These are phyloP conservation scores for Yponomeuta plumbellus DNA, from an alignment of 2,888 invertebrate species.

Conservation along the genomic window DNA sequence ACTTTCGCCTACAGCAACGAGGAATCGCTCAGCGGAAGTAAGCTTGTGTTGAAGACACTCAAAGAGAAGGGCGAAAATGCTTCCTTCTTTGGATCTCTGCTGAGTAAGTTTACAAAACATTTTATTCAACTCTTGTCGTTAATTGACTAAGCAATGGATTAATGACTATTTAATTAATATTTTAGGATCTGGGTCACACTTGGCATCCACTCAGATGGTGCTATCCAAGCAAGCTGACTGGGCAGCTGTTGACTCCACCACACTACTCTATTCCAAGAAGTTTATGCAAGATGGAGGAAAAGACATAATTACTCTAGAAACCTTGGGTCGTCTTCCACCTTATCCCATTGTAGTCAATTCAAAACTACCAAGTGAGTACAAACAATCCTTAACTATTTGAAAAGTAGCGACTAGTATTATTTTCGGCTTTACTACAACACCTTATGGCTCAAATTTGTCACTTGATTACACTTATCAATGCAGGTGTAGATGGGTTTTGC, in stretches of 20 bases:
- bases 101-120: constrained; percentile 51
- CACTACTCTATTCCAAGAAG: constrained; percentile 71
- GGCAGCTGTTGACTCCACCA: constrained; percentile 80
- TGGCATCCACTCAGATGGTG: constrained; percentile 79
- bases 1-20: constrained; percentile 73
- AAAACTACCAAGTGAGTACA: constrained; percentile 68
- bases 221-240: constrained; percentile 77
- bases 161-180: constrained; percentile 15
- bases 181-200: constrained; percentile 77
- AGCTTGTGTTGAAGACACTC: constrained; percentile 69
- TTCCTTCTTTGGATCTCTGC: constrained; percentile 75
- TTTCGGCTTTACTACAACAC: neutral
- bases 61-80: constrained; percentile 77
- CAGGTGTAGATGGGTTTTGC: neutral
- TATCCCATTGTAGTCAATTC: constrained; percentile 79
- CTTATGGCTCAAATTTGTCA: neutral
- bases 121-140: neutral
- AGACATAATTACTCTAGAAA: constrained; percentile 75
- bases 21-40: constrained; percentile 74
- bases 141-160: constrained; percentile 1
- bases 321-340: constrained; percentile 80
- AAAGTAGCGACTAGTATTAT: neutral
- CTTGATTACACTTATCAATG: neutral
- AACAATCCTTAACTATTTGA: neutral
- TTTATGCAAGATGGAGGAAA: constrained; percentile 75